These are phyloP conservation scores for Venustaconcha ellipsiformis DNA, from an alignment of 1,140 invertebrate species.

Conservation along the genomic window DNA sequence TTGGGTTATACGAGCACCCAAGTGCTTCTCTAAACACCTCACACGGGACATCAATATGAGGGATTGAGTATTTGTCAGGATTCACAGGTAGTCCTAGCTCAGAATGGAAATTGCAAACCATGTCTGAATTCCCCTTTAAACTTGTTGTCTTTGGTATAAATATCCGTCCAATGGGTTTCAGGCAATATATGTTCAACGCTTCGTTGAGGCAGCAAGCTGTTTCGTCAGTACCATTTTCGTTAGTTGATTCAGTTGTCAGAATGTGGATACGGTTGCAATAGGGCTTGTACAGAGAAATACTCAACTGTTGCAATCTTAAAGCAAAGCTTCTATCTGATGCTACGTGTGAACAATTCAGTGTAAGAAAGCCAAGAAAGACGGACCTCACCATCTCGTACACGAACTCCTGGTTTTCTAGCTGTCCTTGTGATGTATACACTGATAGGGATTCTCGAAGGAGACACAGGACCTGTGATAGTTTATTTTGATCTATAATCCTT, in stretches of 20 bases:
- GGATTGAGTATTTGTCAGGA: constrained; percentile 21
- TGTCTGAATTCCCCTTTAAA: not conserved
- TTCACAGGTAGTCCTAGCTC: constrained; percentile 24
- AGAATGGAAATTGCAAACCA: not conserved
- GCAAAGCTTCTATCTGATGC: constrained; percentile 17
- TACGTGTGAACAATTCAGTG: constrained; percentile 7
- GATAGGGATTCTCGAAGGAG: constrained; percentile 15
- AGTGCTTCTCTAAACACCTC: constrained; percentile 20
- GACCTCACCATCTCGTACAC: constrained; percentile 28
- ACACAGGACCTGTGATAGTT: constrained; percentile 2
- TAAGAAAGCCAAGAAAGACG: constrained; percentile 17
- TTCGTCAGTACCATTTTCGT: not conserved
- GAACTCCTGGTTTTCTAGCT: constrained; percentile 10
- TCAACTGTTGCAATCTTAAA: constrained; percentile 5
- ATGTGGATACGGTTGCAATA: constrained; percentile 23
- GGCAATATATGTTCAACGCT: constrained; percentile 4
- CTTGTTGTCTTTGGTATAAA: constrained; percentile 4
- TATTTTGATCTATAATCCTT: not conserved
- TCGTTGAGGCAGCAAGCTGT: not conserved
- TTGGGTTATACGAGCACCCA: constrained; percentile 19
- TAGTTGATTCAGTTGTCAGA: not conserved
- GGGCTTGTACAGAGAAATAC: constrained; percentile 17
- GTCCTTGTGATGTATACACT: constrained; percentile 3
- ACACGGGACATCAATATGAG: constrained; percentile 17
- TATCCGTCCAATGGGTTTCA: constrained; percentile 10